phyloP scores from a whole-genome alignment of 2,113 vertebrate genomes.

The Microcebus ravelobensis region DNA sequence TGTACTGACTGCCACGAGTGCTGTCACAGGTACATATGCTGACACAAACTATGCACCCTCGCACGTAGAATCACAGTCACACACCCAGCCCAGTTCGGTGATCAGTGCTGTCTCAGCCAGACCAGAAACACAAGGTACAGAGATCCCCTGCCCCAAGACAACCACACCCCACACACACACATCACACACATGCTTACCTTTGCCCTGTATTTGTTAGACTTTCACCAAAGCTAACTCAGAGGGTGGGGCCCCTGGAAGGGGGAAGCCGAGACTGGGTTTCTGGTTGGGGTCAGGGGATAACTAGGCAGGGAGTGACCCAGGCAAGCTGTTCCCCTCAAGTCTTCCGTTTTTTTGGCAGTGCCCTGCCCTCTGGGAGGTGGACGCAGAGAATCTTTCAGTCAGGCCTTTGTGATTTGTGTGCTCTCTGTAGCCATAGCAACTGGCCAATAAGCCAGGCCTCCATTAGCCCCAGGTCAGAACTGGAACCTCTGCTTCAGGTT shows the following conservation, averaged over 20 bases:
- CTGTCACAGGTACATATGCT: not conserved
- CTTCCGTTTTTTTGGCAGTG: not conserved
- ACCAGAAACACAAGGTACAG: slow-evolving; percentile 33
- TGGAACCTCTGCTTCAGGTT: slow-evolving; percentile 49
- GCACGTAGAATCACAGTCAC: not conserved
- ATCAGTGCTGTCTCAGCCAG: not conserved
- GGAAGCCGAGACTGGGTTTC: slow-evolving; percentile 20
- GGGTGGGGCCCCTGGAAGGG: slow-evolving; percentile 53
- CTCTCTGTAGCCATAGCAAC: slow-evolving; percentile 73
- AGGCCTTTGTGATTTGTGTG: slow-evolving; percentile 57
- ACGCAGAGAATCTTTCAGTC: slow-evolving; percentile 55
- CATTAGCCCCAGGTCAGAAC: slow-evolving; percentile 55
- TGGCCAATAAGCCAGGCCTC: slow-evolving; percentile 36
- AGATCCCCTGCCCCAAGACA: slow-evolving; percentile 9
- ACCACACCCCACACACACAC: not conserved
- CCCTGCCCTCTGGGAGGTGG: not conserved
- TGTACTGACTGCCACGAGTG: not conserved
- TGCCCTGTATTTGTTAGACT: slow-evolving; percentile 58
- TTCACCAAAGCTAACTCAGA: slow-evolving; percentile 48
- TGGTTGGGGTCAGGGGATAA: not conserved
- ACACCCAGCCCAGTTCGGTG: not conserved
- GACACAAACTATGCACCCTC: not conserved
- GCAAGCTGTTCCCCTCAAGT: not conserved
- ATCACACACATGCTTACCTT: slow-evolving; percentile 49
- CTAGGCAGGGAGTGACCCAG: not conserved